phyloP scores from a whole-genome alignment of 2,888 invertebrate species.

The Cerceris rybyensis region DNA sequence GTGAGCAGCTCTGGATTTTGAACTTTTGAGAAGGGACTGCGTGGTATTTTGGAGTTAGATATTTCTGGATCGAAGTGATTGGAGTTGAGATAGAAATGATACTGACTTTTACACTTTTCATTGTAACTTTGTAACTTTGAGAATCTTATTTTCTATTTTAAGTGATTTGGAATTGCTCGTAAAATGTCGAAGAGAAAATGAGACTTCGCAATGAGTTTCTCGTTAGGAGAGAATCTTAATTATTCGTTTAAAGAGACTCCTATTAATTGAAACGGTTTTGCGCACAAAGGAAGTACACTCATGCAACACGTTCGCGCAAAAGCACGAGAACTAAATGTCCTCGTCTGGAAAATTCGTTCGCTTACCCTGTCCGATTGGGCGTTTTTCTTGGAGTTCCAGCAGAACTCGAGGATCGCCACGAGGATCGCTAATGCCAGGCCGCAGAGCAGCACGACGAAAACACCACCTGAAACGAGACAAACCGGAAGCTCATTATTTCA shows the following conservation, averaged over 20 bases:
- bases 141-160: no score
- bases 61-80: no score
- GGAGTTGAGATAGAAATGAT: no score
- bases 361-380: slow-evolving; percentile 89
- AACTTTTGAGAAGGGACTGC: no score
- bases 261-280: slow-evolving; percentile 30
- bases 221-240: background rate
- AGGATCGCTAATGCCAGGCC: slow-evolving; percentile 95
- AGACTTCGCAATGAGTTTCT: background rate
- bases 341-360: slow-evolving; percentile 14
- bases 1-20: no score
- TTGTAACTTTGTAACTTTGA: no score
- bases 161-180: no score
- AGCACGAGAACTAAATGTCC: slow-evolving; percentile 44
- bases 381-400: slow-evolving; percentile 96
- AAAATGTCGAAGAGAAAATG: background rate
- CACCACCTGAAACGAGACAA: slow-evolving; percentile 87
- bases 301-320: slow-evolving; percentile 55
- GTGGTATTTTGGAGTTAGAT: no score
- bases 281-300: slow-evolving; percentile 50
- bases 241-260: background rate
- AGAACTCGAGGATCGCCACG: slow-evolving; percentile 96
- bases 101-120: no score
- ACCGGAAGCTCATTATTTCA: slow-evolving; percentile 72
- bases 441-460: slow-evolving; percentile 97